Percentiles rank a stretch among this genome's conserved stretches.
These are phyloP conservation scores for Zelostemma sp. DNA, from an alignment of 1,140 invertebrate genomes.

Conservation along the genomic window DNA sequence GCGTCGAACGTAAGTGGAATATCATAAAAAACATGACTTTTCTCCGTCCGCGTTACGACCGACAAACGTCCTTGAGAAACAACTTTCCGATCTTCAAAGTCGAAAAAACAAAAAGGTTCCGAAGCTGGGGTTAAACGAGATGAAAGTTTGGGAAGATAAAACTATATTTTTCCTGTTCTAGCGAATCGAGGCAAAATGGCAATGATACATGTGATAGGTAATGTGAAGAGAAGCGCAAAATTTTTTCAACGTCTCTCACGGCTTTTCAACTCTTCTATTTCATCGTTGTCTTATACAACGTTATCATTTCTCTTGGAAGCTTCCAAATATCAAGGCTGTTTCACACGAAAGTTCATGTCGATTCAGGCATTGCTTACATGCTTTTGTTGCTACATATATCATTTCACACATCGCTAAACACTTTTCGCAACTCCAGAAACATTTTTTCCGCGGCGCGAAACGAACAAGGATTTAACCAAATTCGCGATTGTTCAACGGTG, in stretches of 20 bases:
- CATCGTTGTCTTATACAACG: conserved; percentile 17
- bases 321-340: conserved; percentile 50
- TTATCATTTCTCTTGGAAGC: conserved; percentile 31
- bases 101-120: neutral
- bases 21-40: too few relatives aligned
- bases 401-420: conserved; percentile 2
- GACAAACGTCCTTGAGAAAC: too few relatives aligned
- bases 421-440: neutral
- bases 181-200: conserved; percentile 67
- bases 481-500: too few relatives aligned
- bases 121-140: neutral
- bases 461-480: too few relatives aligned
- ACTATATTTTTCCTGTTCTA: conserved; percentile 67
- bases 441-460: too few relatives aligned
- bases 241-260: conserved; percentile 47
- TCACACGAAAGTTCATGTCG: conserved; percentile 26
- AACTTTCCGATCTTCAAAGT: neutral
- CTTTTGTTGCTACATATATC: conserved; percentile 24
- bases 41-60: too few relatives aligned
- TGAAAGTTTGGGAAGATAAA: conserved; percentile 24
- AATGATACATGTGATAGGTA: conserved; percentile 70
- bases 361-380: conserved; percentile 10
- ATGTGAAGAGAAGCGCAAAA: conserved; percentile 58
- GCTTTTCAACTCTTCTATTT: conserved; percentile 37
- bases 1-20: conserved; percentile 80